Base-by-base conservation (phyloP, 1,140 invertebrate species). In the Mya arenaria region DNA sequence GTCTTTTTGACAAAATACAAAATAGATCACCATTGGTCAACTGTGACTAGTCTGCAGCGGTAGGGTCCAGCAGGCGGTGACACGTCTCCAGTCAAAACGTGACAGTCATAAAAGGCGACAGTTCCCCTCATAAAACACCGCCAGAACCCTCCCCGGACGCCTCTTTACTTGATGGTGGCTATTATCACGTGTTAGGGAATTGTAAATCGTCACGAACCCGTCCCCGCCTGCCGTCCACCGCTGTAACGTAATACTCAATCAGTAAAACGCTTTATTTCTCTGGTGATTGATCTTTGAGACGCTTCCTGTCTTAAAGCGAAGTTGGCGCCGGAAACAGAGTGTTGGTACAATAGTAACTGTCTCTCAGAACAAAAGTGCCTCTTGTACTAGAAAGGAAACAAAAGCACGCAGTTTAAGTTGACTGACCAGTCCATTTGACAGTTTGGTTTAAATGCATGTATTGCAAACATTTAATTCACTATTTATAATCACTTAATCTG, bases 201-300 rank as follows among this genome's bases (percentile, higher is more conserved):
- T 71, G 77, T 80, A 80, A 80, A 80, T 80, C 77, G 48, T 80
- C 23, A 55, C 56, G 28, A 58, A 32, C 37, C 71, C 71, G 28
- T 58, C 55, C 66, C 41, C 10, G 23, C 41, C 28, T 69, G 48
- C 28, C 68, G 77, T 80, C 77, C 77, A 60, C 56, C 39, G 36
- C 69, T 39, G 77, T 80, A 80, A 80, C 66, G 77, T 80, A 28
- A 80, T 39, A 80, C 77, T 71, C 44, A 62, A 80, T 80, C 77
- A 80, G 65, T 62, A 71, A 80, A 80, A 80, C 77, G 62, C 77
- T 80, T 60, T 80, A 80, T 80, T 80, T 69, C 77, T 66, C 77
- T 8, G n/a, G 71, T 58, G 77, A 71, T 62, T 48, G 19, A 80
- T 68, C 19, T 37, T 28, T 28, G 25, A n/a, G n/a, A n/a, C n/a